Conservation (phyloP, 2,888 invertebrate genomes). For the Melinopterus prodromus region DNA sequence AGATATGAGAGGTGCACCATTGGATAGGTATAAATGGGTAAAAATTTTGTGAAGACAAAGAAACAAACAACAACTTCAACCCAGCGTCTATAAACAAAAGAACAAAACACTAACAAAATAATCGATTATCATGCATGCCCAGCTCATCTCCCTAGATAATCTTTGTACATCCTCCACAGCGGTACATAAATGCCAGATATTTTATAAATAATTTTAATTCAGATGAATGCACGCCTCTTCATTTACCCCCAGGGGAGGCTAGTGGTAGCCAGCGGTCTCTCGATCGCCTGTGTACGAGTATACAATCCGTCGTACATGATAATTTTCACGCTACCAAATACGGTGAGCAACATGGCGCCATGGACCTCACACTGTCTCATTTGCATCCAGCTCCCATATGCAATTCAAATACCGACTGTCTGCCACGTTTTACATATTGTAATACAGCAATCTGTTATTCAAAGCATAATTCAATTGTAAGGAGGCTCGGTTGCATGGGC, state of each 20-base stretch:
- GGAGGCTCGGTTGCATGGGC: not conserved
- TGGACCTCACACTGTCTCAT: conserved; percentile 54
- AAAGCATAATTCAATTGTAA: conserved; percentile 36
- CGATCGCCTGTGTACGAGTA: not conserved
- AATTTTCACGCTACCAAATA: conserved; percentile 58
- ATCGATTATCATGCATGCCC: not conserved
- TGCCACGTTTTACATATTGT: conserved; percentile 46
- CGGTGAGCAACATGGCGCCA: conserved; percentile 56
- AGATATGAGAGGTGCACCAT: too few species aligned
- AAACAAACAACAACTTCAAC: too few species aligned
- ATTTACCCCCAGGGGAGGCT: not conserved
- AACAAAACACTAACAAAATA: not conserved
- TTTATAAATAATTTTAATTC: not conserved
- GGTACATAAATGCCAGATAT: not conserved
- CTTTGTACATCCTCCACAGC: not conserved
- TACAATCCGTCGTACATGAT: conserved; percentile 46
- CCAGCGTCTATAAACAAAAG: not conserved
- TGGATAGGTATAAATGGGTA: too few species aligned
- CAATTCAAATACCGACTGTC: conserved; percentile 49
- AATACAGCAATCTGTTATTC: conserved; percentile 53
- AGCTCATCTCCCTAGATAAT: not conserved
- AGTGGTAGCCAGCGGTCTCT: not conserved
- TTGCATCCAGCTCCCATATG: conserved; percentile 46
- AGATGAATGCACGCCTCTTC: not conserved
- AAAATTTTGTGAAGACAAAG: too few species aligned